phyloP scores from a whole-genome alignment of 2,888 invertebrate genomes.

The Lithophane leautieri region DNA sequence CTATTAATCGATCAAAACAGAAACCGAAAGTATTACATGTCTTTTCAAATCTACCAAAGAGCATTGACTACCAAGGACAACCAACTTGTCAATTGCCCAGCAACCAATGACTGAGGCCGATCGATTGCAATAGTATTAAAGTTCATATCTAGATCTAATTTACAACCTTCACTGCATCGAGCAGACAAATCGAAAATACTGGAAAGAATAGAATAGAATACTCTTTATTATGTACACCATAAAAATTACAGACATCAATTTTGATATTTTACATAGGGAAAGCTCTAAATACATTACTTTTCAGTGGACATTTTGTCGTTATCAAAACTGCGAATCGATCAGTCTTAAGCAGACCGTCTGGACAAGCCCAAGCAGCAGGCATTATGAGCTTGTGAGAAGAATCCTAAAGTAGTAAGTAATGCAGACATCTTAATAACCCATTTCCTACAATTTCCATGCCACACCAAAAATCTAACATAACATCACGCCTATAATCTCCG shows the following conservation, averaged over 20 bases:
- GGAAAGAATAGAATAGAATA: no score
- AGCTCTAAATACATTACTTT: not conserved
- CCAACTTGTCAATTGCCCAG: conserved; percentile 21
- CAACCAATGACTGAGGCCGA: conserved; percentile 10
- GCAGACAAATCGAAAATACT: not conserved
- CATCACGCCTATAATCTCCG: not conserved
- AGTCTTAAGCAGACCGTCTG: not conserved
- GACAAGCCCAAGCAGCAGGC: not conserved
- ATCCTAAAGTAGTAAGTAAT: not conserved
- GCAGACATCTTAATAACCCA: not conserved
- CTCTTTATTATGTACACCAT: no score
- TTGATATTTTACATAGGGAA: no score
- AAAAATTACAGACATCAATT: no score
- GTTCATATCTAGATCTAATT: conserved; percentile 29
- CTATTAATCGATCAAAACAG: not conserved
- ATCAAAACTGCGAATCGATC: not conserved
- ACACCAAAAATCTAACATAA: not conserved
- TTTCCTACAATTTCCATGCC: not conserved
- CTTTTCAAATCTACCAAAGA: not conserved
- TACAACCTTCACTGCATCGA: conserved; percentile 11
- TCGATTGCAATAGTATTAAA: conserved; percentile 36
- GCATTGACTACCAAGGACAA: not conserved
- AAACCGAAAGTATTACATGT: not conserved
- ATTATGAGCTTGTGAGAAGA: not conserved
- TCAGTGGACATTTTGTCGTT: not conserved